Conservation (phyloP, 2,113 vertebrate genomes). For the Gobiocypris rarus region DNA sequence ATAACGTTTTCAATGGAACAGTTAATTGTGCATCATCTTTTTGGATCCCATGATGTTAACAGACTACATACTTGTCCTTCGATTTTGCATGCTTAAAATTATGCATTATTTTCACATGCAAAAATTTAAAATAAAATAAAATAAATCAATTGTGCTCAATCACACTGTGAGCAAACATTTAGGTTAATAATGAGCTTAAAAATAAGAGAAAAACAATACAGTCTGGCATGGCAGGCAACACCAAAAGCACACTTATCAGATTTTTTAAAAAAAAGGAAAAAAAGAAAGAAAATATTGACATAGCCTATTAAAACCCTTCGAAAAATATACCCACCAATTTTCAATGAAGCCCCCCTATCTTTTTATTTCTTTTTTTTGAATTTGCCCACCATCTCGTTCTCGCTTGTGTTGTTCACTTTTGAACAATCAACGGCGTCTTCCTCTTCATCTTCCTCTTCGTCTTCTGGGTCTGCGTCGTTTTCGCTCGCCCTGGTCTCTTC, state of each 20-base stretch:
- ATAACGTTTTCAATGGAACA: conserved; percentile 2
- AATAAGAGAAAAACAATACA: neutral
- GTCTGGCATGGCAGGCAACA: conserved; percentile 41
- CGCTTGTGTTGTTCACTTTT: conserved; percentile 26
- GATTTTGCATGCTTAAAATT: conserved; percentile 5
- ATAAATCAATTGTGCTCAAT: neutral
- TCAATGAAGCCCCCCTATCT: conserved; percentile 22
- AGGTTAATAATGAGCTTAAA: neutral
- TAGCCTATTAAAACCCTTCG: conserved; percentile 46
- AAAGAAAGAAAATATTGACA: neutral
- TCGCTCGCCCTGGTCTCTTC: conserved; percentile 35
- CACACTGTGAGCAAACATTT: neutral
- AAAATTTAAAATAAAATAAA: neutral
- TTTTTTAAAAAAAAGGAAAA: neutral
- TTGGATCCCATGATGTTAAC: conserved; percentile 15
- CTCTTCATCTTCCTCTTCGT: neutral
- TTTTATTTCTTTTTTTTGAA: conserved; percentile 49
- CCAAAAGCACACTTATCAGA: conserved; percentile 26
- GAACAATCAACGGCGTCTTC: conserved; percentile 2
- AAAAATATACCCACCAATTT: conserved; percentile 51
- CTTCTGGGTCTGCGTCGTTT: neutral
- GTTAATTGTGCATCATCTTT: conserved; percentile 3
- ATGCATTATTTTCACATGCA: neutral
- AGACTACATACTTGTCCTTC: neutral
- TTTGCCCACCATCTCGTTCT: conserved; percentile 39